Conservation (phyloP, 2,888 invertebrate genomes). For the Fissipunctia ypsillon region DNA sequence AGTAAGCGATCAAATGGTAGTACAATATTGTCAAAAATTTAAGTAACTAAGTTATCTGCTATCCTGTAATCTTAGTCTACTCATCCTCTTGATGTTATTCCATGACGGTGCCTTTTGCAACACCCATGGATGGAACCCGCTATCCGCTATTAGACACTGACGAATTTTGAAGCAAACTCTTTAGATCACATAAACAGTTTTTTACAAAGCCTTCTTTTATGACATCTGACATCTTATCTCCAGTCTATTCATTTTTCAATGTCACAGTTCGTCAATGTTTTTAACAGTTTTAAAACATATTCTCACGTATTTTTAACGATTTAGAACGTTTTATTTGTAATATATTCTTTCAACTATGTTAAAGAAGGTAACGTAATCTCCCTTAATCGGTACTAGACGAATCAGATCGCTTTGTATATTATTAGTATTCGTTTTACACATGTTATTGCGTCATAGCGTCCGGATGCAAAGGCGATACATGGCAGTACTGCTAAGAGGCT, state of each 20-base stretch:
- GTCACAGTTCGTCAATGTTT: constrained; percentile 12
- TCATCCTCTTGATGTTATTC: background rate
- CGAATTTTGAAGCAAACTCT: background rate
- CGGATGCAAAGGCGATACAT: constrained; percentile 64
- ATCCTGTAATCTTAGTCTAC: background rate
- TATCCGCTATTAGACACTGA: background rate
- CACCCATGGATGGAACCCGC: no score
- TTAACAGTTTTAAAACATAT: constrained; percentile 23
- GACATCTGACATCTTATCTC: background rate
- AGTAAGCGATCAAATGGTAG: background rate
- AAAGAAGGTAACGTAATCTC: constrained; percentile 64
- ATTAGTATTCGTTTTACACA: constrained; percentile 61
- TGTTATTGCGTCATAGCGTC: constrained; percentile 57
- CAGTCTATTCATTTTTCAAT: background rate
- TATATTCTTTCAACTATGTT: constrained; percentile 49
- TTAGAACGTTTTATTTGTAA: constrained; percentile 45
- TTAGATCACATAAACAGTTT: background rate
- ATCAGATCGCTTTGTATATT: constrained; percentile 50
- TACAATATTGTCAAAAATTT: background rate
- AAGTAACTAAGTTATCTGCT: background rate
- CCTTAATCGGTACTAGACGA: constrained; percentile 40
- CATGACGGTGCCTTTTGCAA: background rate
- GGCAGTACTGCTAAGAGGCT: constrained; percentile 62
- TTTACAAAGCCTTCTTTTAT: no score
- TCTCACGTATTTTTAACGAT: constrained; percentile 6